Base-by-base conservation (phyloP, 2,113 vertebrate genomes). In the Lichenostomus cassidix region DNA sequence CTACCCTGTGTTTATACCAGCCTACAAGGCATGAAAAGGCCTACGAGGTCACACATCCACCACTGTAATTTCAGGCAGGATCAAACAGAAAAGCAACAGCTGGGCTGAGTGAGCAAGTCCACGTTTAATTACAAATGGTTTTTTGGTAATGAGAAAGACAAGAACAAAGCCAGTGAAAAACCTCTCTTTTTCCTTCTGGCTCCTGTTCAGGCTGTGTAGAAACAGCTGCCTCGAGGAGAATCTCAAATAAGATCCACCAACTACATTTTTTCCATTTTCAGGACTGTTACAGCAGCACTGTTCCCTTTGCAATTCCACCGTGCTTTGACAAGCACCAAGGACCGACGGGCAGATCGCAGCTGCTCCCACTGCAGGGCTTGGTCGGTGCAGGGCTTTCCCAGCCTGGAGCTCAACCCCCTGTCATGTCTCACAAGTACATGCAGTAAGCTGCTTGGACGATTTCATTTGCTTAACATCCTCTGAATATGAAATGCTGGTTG, bases 11-110 rank as follows among this genome's bases (percentile, higher is more conserved):
- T 79, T 92, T 90, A 82, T 58, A 74, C 37, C 92, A 92, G 86
- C 84, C 85, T 69, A 67, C 42, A 7, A 89, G 84, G 94, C 89
- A 81, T n/a, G 68, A 94, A 92, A 89, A 84, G 84, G 89, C 92
- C 82, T 22, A 6, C 47, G 53, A 96, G 91, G 92, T 94, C 95
- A 96, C 74, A 31, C n/a, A 83, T 69, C 41, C 89, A 96, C 82
- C 50, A 47, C 94, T 86, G 82, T 86, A 91, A 96, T 96, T 96
- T 91, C 84, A 80, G 75, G 91, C 81, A 94, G 90, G 91, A 93
- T 96, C 95, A 95, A 94, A 92, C 50, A 83, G 68, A 90, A 92
- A 73, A 71, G 58, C 56, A 90, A 81, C 79, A 95, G 94, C 92
- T 92, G 92, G 93, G 82, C 82, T 83, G 85, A 86, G 71, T 9